phyloP scores from a whole-genome alignment of 30 jellyfish, hydroid and myxozoan genomes.

The Mastigias papua region DNA sequence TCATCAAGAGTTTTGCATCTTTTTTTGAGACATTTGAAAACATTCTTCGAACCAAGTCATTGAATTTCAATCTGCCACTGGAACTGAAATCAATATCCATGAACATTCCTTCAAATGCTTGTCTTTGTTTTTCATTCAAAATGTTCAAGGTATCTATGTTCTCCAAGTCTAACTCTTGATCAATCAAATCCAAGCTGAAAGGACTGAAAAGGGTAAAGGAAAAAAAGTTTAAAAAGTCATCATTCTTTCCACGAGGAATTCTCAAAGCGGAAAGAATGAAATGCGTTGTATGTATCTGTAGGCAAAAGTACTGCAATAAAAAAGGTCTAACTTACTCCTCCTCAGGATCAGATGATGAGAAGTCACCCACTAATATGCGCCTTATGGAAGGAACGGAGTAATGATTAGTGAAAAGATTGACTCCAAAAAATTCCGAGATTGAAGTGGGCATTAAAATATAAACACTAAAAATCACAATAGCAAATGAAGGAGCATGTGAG shows the following conservation, averaged over 20 bases:
- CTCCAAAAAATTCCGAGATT: background rate
- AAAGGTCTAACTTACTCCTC: background rate
- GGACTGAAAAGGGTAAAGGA: conserved; percentile 8
- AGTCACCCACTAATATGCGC: background rate
- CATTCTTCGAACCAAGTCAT: conserved; percentile 41
- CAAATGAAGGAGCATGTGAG: no score
- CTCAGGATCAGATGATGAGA: background rate
- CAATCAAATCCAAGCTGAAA: background rate
- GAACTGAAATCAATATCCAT: conserved; percentile 46
- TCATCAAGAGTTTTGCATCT: conserved; percentile 55
- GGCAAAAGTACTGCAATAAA: background rate
- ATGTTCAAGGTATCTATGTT: conserved; percentile 12
- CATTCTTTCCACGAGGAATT: no score
- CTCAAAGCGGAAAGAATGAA: no score
- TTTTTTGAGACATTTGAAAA: conserved; percentile 54
- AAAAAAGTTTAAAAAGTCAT: no score
- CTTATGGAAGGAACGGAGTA: background rate
- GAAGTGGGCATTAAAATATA: background rate
- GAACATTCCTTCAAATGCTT: conserved; percentile 59
- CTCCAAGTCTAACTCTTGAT: background rate
- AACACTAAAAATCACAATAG: background rate
- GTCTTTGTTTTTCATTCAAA: conserved; percentile 11
- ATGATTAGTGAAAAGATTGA: background rate
- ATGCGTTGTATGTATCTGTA: no score
- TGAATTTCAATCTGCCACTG: conserved; percentile 36